These are phyloP conservation scores for Andricus grossulariae DNA, from an alignment of 1,140 invertebrate species.

Conservation along the genomic window DNA sequence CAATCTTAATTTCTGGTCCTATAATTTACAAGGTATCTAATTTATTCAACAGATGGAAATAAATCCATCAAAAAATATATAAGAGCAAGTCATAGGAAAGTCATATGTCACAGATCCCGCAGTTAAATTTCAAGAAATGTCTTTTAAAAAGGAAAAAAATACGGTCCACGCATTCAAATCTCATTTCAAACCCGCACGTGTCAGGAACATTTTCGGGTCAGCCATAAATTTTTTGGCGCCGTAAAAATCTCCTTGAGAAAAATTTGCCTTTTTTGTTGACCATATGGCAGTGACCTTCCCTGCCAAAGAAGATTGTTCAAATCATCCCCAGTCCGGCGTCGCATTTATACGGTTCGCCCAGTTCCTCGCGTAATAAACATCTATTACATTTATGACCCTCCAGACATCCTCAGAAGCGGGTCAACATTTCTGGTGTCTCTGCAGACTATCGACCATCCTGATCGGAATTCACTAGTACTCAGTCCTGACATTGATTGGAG, in stretches of 20 bases:
- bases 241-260: constrained; percentile 21
- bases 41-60: too few relatives aligned
- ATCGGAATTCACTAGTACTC: neutral
- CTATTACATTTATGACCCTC: constrained; percentile 21
- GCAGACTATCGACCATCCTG: neutral
- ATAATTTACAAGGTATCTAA: too few relatives aligned
- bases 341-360: constrained; percentile 14
- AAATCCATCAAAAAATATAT: too few relatives aligned
- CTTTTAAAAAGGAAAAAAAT: neutral
- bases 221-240: neutral
- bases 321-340: constrained; percentile 1
- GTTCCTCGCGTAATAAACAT: constrained; percentile 24
- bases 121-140: neutral
- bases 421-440: constrained; percentile 10
- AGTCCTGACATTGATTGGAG: too few relatives aligned
- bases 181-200: neutral
- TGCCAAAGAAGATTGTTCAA: neutral
- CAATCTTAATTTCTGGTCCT: too few relatives aligned
- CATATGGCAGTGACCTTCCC: constrained; percentile 25
- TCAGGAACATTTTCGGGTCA: constrained; percentile 6
- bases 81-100: too few relatives aligned
- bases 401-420: constrained; percentile 21
- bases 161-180: neutral
- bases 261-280: constrained; percentile 15
- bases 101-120: too few relatives aligned